Base-by-base conservation (phyloP, 2,888 invertebrate genomes). In the Tenthredo livida region DNA sequence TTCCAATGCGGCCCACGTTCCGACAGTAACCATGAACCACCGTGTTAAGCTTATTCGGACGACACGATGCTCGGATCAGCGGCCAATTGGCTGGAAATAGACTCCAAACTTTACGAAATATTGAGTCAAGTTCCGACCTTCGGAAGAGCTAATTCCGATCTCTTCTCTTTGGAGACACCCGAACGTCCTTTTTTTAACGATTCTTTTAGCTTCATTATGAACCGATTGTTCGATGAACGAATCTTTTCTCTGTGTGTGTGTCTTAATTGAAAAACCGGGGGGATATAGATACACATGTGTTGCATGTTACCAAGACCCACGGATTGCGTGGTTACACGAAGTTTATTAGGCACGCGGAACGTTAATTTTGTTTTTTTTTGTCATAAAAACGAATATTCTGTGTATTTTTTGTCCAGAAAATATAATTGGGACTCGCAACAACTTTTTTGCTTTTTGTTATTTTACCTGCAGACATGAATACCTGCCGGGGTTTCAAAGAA, bases 1-100 rank as follows among this genome's bases (percentile, higher is more conserved):
- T 80, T 80, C 61, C 37, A 61, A 80, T 80, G 80, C 80, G 40
- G 15, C 37, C 61, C 80, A 80, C 80, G 80, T 80, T 80, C 40
- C 80, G 80, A 58, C 80, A 80, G 58, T 80, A 80, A 80, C 61
- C 80, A 80, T 80, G 80, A 80, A 80, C 80, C 80, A 80, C 80
- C 80, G 80, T 58, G 80, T 80, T 80, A 80, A 80, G 80, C 80
- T 80, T 50, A 58, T 80, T 80, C 80, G 61, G 61, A 80, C 40
- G 80, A 80, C 61, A 80, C 61, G 61, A 40, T 1, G 58, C 80
- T 80, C 1, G 58, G 80, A 80, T 80, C 80, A 80, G 80, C 40
- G 58, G 61, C 61, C 80, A 80, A 80, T 80, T 80, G 80, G 40
- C 80, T 61, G 61, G 61, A 80, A 80, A 80, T 58, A 80, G 80